These are phyloP conservation scores for Apocrypta bakeri DNA, from an alignment of 1,140 invertebrate genomes.

Conservation along the genomic window DNA sequence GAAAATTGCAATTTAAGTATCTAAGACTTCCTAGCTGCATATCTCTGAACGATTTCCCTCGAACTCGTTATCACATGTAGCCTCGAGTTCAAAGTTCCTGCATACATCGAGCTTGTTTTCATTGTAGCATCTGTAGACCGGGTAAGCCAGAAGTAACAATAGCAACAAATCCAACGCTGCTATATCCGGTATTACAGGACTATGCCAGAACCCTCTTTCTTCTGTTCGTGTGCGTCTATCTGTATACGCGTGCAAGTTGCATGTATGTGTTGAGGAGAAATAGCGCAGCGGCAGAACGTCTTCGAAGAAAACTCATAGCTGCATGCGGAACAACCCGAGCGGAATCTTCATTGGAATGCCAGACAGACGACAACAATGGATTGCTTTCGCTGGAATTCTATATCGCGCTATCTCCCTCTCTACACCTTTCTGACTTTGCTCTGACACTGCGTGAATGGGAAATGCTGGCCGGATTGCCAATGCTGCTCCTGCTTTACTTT, in stretches of 20 bases:
- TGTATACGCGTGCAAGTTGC: slow-evolving; percentile 44
- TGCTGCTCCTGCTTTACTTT: slow-evolving; percentile 17
- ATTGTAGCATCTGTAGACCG: slow-evolving; percentile 50
- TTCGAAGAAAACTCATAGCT: slow-evolving; percentile 57
- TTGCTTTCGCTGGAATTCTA: slow-evolving; percentile 61
- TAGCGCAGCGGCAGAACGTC: slow-evolving; percentile 49
- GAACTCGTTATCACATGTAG: slow-evolving; percentile 35
- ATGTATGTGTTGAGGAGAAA: slow-evolving; percentile 27
- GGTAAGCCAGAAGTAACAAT: slow-evolving; percentile 59
- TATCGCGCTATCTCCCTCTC: slow-evolving; percentile 21
- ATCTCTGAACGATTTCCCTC: slow-evolving; percentile 10
- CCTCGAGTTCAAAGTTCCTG: background rate
- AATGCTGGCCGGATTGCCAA: slow-evolving; percentile 40
- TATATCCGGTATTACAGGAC: slow-evolving; percentile 47
- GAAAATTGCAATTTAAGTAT: background rate
- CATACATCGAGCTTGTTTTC: slow-evolving; percentile 49
- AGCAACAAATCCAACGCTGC: slow-evolving; percentile 58
- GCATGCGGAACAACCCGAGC: slow-evolving; percentile 60
- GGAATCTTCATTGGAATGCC: slow-evolving; percentile 65
- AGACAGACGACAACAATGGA: slow-evolving; percentile 63
- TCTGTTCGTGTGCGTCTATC: background rate
- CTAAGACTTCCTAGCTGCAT: background rate
- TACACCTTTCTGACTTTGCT: slow-evolving; percentile 35
- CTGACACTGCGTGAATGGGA: slow-evolving; percentile 31
- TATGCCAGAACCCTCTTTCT: background rate